Conservation (phyloP, 2,113 vertebrate genomes). For the Eubucco bourcierii region DNA sequence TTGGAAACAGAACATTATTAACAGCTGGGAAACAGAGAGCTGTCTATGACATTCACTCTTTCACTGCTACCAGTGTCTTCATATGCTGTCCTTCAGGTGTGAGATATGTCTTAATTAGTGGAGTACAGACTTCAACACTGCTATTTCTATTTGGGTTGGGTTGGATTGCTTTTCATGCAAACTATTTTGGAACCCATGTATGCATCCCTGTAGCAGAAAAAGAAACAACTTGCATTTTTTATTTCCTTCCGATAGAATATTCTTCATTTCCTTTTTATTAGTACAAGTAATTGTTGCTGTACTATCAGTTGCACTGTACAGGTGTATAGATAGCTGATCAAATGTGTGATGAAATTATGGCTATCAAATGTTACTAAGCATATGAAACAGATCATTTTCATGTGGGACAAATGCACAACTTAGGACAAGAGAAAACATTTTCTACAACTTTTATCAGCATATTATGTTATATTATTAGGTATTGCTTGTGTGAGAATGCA, state of each 20-base stretch:
- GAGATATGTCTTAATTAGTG: background rate
- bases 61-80: background rate
- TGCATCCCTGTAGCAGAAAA: background rate
- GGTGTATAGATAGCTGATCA: background rate
- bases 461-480: background rate
- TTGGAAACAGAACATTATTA: background rate
- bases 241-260: background rate
- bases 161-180: background rate
- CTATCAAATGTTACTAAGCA: background rate
- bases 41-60: background rate
- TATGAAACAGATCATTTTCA: background rate
- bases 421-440: background rate
- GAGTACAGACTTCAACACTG: background rate
- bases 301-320: background rate
- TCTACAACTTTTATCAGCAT: background rate
- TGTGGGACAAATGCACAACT: rapidly evolving
- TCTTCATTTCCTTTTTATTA: rapidly evolving
- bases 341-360: background rate
- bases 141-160: background rate
- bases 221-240: background rate
- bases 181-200: background rate
- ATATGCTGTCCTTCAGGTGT: background rate
- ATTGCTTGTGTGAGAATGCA: background rate
- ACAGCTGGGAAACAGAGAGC: background rate
- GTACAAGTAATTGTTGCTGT: background rate